Base-by-base conservation (phyloP, 2,888 invertebrate genomes). In the Plemyria rubiginata region DNA sequence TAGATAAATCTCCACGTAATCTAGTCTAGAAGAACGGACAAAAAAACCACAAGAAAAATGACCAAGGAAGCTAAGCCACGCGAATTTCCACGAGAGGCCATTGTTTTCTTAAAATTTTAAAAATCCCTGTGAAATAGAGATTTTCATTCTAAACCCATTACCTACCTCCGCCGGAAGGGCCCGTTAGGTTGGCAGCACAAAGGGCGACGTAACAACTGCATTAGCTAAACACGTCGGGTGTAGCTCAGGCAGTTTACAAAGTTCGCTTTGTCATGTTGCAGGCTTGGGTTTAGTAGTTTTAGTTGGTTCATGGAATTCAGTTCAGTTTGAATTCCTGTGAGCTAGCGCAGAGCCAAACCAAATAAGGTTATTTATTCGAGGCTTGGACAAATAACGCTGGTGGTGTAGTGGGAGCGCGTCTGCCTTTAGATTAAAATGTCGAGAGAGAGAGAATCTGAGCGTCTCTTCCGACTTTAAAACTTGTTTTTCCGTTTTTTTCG, bases 131-230 rank as follows among this genome's bases (percentile, higher is more conserved):
- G n/a, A 1, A 32, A 32, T 8, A 62, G 43, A 9, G 32, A 48
- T 22, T 5, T 48, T 11, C 11, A 11, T 48, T 22, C n/a, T n/a
- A 28, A 28, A 28, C n/a, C 48, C 28, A 28, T 45, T 45, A 45
- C 8, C 1, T n/a, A 36, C 48, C 36, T 32, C 38, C 8, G 50
- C 60, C 54, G 60, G 60, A 60, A 60, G 49, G 41, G 54, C 29
- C 53, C 60, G 60, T 53, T 32, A 60, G 52, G 56, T 57, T 50
- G 50, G 41, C 46, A 45, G 36, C 15, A 58, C 55, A 52, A 55
- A 52, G 52, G 54, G 57, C 16, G 36, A 67, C 67, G 65, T 46
- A 62, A 65, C 51, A 59, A 65, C 53, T 62, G 65, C 67, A 67
- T 65, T 67, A 67, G 52, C 62, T 45, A 60, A 55, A 62, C 54